phyloP scores from a whole-genome alignment of 2,797 vertebrate genomes.

The Phoxinus dragarum region DNA sequence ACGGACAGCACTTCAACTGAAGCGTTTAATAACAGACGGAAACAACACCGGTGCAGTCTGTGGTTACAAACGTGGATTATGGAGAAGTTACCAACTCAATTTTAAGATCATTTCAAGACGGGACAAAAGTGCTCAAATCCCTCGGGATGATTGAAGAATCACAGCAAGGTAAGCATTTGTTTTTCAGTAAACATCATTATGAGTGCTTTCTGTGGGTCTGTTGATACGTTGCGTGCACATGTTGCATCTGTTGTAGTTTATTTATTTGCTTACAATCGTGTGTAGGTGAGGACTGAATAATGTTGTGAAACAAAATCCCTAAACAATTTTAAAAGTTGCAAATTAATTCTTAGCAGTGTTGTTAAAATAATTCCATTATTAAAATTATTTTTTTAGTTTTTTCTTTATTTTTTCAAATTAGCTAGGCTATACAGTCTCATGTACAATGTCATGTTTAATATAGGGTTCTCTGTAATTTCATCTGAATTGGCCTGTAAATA shows the following conservation, averaged over 20 bases:
- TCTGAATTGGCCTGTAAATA: neutral
- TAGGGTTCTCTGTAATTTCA: neutral
- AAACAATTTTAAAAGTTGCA: no score
- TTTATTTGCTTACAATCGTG: neutral
- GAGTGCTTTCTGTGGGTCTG: neutral
- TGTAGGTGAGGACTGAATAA: neutral
- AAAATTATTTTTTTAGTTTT: neutral
- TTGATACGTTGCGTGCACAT: neutral
- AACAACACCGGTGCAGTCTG: neutral
- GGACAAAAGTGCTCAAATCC: slow-evolving; percentile 11
- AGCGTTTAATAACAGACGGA: neutral
- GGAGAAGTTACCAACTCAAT: slow-evolving; percentile 13
- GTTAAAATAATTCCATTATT: neutral
- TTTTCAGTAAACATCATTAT: neutral
- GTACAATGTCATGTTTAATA: neutral
- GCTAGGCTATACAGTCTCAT: neutral
- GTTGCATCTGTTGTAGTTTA: neutral
- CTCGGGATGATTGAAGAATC: slow-evolving; percentile 11
- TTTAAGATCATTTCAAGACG: neutral
- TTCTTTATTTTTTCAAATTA: neutral
- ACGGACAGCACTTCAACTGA: neutral
- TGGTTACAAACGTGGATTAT: neutral
- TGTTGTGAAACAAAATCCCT: neutral
- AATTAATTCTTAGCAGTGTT: neutral
- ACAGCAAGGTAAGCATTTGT: slow-evolving; percentile 19